Evolutionary conservation across 2,888 invertebrate species (phyloP).

Genomic region (Herminia tarsipennalis): DNA sequence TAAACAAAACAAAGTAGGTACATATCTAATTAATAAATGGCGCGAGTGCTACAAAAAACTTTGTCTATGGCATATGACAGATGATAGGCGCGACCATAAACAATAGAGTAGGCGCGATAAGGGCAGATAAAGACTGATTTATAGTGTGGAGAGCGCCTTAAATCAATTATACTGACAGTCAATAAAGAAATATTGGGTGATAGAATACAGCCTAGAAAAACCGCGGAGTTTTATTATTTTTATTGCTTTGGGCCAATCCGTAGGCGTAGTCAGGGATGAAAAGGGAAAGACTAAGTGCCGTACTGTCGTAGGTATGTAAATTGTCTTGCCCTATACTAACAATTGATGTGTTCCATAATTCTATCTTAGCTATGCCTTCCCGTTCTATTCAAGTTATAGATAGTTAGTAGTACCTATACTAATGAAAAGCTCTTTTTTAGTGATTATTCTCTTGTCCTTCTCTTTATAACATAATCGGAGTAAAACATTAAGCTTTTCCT

Average conservation of each 20-base stretch:
- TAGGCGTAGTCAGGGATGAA: constrained; percentile 1
- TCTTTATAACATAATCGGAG: too few relatives aligned
- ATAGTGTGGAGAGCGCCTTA: constrained; percentile 63
- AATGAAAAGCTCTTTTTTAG: too few relatives aligned
- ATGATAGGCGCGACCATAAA: constrained; percentile 70
- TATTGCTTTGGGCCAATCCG: neutral
- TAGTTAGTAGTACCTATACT: too few relatives aligned
- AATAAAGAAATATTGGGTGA: constrained; percentile 40
- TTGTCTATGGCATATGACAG: constrained; percentile 60
- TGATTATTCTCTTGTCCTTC: too few relatives aligned
- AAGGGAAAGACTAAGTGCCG: neutral
- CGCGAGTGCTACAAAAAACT: constrained; percentile 34
- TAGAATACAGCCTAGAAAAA: constrained; percentile 24
- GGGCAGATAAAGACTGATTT: constrained; percentile 73
- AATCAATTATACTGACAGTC: constrained; percentile 67
- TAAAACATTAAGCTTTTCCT: too few relatives aligned
- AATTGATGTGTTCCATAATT: too few relatives aligned
- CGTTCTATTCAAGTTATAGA: too few relatives aligned
- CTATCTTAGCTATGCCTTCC: too few relatives aligned
- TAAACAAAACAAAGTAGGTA: neutral
- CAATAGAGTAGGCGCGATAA: constrained; percentile 70
- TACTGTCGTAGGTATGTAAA: too few relatives aligned
- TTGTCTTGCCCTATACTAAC: too few relatives aligned
- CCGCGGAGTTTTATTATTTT: constrained; percentile 8
- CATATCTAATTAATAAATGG: constrained; percentile 18